Evolutionary conservation across 2,113 vertebrate species (phyloP).

Genomic region (Charina bottae): DNA sequence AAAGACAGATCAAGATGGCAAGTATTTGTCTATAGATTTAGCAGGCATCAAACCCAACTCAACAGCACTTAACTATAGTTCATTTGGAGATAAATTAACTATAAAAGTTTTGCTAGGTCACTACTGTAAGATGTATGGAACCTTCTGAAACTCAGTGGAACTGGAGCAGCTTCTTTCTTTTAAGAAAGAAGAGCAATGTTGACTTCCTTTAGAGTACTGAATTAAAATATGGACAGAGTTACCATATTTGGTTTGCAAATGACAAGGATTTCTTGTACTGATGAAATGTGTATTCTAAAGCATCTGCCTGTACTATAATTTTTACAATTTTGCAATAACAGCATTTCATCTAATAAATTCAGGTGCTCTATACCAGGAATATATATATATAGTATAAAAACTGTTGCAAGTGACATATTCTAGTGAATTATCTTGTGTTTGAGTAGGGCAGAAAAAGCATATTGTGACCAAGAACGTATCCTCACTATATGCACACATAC

Average conservation of each 20-base stretch:
- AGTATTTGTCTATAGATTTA: background rate
- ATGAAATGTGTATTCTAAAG: constrained; percentile 30
- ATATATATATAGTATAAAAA: too few species aligned
- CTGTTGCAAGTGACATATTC: constrained; percentile 5
- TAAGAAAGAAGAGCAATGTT: constrained; percentile 24
- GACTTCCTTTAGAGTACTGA: constrained; percentile 38
- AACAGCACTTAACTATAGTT: background rate
- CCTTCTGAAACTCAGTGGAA: constrained; percentile 26
- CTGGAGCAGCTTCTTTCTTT: constrained; percentile 35
- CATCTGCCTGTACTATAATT: constrained; percentile 34
- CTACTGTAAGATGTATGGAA: constrained; percentile 21
- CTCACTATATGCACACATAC: background rate
- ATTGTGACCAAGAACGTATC: constrained; percentile 1
- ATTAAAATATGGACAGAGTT: constrained; percentile 38
- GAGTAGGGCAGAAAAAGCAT: background rate
- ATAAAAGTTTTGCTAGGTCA: constrained; percentile 4
- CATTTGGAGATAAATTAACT: background rate
- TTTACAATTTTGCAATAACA: constrained; percentile 38
- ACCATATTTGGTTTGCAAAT: constrained; percentile 42
- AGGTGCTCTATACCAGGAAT: constrained; percentile 17
- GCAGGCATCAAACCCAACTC: background rate
- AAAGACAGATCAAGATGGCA: background rate
- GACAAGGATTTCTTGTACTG: constrained; percentile 18
- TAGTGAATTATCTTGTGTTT: constrained; percentile 7
- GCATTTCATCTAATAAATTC: constrained; percentile 29